Evolutionary conservation across 2,888 invertebrate species (phyloP).

Genomic region (Apamea sordens): DNA sequence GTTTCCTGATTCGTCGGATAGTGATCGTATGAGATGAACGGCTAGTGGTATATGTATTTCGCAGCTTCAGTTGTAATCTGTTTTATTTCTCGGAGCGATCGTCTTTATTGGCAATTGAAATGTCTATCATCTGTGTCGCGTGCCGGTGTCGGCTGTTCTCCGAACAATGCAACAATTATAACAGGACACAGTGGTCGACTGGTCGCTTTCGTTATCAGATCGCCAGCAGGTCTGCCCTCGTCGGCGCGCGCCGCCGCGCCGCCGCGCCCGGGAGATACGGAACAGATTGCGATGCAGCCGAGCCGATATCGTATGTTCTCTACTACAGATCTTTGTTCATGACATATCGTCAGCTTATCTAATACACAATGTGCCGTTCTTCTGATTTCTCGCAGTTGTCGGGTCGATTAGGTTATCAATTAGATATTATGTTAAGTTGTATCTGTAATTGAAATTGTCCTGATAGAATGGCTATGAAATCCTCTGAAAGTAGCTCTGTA

Average conservation of each 20-base stretch:
- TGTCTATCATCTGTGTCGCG: conserved; percentile 10
- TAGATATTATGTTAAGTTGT: conserved; percentile 6
- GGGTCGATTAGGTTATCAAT: conserved; percentile 27
- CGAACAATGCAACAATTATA: conserved; percentile 9
- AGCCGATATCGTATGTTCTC: conserved; percentile 13
- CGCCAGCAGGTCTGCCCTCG: neutral
- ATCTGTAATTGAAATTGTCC: conserved; percentile 13
- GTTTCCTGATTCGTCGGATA: conserved; percentile 5
- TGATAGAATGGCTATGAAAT: neutral
- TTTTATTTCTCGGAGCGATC: conserved; percentile 14
- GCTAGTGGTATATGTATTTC: conserved; percentile 2
- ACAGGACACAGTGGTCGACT: conserved; percentile 12
- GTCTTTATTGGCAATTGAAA: conserved; percentile 9
- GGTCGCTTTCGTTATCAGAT: conserved; percentile 17
- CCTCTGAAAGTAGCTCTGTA: conserved; percentile 1
- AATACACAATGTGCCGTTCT: conserved; percentile 27
- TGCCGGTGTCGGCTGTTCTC: conserved; percentile 10
- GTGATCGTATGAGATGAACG: conserved; percentile 12
- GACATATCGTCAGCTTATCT: conserved; percentile 29
- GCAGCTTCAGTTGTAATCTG: neutral
- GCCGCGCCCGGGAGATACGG: neutral
- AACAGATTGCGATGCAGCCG: conserved; percentile 3
- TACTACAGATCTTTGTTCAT: conserved; percentile 10
- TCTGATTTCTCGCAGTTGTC: conserved; percentile 46
- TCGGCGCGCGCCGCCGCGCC: neutral